Conservation (phyloP, 2,888 invertebrate genomes). For the Phlogophora meticulosa region DNA sequence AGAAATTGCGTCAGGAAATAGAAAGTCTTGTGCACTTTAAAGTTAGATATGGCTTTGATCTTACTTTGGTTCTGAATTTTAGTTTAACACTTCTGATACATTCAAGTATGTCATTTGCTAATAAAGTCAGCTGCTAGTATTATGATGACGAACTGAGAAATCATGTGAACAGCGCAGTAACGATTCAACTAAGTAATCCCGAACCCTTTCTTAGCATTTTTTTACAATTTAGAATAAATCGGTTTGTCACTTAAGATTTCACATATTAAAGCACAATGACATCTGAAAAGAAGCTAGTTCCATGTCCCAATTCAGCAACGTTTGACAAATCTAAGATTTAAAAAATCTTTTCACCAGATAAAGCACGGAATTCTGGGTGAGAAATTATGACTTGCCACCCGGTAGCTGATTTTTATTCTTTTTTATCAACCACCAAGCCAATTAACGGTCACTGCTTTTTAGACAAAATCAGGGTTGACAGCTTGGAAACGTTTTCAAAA, state of each 20-base stretch:
- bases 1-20: conserved; percentile 9
- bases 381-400: neutral
- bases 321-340: no score
- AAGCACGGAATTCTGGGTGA: neutral
- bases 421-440: neutral
- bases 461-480: conserved; percentile 5
- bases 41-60: neutral
- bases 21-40: neutral
- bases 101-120: neutral
- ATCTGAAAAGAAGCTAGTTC: neutral
- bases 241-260: neutral
- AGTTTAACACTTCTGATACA: neutral
- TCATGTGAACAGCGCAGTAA: neutral
- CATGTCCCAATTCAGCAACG: no score
- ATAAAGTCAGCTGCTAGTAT: neutral
- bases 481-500: neutral
- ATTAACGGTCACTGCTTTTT: neutral
- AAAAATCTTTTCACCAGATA: neutral
- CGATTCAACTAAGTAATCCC: neutral
- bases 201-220: neutral
- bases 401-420: neutral
- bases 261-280: neutral
- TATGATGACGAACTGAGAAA: neutral
- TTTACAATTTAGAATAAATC: neutral
- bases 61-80: neutral